phyloP scores from a whole-genome alignment of 2,113 vertebrate species.

The Dermatemys mawii region DNA sequence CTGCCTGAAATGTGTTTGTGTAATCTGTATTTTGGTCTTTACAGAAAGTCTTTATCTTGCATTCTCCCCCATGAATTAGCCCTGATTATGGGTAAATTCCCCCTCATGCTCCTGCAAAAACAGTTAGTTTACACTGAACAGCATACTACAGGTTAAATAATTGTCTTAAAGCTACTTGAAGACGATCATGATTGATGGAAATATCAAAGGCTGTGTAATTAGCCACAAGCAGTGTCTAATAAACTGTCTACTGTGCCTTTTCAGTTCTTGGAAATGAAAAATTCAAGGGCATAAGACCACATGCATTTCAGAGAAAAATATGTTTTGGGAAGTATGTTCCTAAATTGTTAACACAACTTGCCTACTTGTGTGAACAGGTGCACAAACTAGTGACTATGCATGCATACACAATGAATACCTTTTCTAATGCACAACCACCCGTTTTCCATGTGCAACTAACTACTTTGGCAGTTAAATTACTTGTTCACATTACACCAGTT shows the following conservation, averaged over 20 bases:
- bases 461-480: background rate
- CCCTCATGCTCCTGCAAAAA: background rate
- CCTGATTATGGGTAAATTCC: slow-evolving; percentile 20
- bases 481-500: background rate
- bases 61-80: slow-evolving; percentile 13
- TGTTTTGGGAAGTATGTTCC: background rate
- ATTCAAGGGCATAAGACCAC: background rate
- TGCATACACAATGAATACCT: background rate
- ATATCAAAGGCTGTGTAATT: background rate
- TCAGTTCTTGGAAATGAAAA: slow-evolving; percentile 7
- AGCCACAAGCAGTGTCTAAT: background rate
- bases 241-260: background rate
- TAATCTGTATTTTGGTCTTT: slow-evolving; percentile 40
- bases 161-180: background rate
- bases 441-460: background rate
- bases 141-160: slow-evolving; percentile 14
- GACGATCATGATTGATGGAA: background rate
- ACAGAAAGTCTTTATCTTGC: slow-evolving; percentile 33
- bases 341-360: background rate
- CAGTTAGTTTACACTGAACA: background rate
- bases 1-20: background rate
- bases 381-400: background rate
- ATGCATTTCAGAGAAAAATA: background rate
- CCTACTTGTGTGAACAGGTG: background rate
- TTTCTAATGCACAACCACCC: background rate